Base-by-base conservation (phyloP, 2,888 invertebrate species). In the Salticus scenicus region DNA sequence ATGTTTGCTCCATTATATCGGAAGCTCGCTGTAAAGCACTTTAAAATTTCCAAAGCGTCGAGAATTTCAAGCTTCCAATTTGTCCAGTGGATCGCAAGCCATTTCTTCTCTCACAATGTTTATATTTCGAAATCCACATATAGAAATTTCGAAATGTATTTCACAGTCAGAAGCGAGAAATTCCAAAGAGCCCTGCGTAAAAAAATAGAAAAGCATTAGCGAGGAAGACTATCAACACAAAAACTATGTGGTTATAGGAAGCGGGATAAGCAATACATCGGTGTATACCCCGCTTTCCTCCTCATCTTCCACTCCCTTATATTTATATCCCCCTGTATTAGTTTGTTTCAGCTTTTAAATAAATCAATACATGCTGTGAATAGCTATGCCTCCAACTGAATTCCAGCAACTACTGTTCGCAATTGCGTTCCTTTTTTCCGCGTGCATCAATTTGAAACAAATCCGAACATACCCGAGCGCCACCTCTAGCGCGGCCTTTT, bases 281-380 rank as follows among this genome's bases (percentile, higher is more conserved):
- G 57, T 24, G 2, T 24, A 7, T 12, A 17, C 42, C 10, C 42
- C 7, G 17, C n/a, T n/a, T n/a, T n/a, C n/a, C 14, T 12, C 57
- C 57, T 57, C 1, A 24, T 57, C 57, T 24, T 57, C 17, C 42
- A 2, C 57, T 12, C 57, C 57, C 37, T 10, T 10, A 10, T 37
- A 4, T 10, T 37, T 37, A 7, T 37, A 7, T 17, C 47, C 47
- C 17, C 17, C 24, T 57, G 1, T 57, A 57, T 57, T 57, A 57
- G 57, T 57, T 57, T 57, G 7, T 57, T 24, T 4, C 57, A 24
- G 57, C 57, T 57, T 57, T 57, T 57, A 57, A 57, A 57, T 57
- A 57, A 57, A 57, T 57, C 57, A 57, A 57, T 57, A 57, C 57
- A 24, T 2, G 57, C 57, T 24, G 57, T 57, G 57, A 24, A 24